phyloP scores from a whole-genome alignment of 53 echinoderm and acorn worm species.

The Temnopleurus reevesii region DNA sequence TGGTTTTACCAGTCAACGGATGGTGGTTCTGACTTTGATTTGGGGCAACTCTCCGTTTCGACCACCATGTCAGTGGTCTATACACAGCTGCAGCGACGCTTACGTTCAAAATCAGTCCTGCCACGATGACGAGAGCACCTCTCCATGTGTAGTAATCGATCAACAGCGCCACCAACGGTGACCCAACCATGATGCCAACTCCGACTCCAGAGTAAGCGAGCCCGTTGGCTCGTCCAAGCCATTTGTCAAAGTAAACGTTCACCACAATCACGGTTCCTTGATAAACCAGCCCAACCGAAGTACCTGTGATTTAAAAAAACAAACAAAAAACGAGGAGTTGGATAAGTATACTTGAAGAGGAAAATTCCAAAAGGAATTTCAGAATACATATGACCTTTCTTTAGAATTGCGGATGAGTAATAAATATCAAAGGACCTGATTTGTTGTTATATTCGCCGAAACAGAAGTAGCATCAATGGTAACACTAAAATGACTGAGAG shows the following conservation, averaged over 20 bases:
- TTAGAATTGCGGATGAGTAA: no score
- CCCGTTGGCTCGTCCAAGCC: constrained; percentile 34
- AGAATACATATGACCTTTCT: no score
- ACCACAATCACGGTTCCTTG: constrained; percentile 39
- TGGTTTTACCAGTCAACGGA: no score
- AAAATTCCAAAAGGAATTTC: no score
- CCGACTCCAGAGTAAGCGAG: constrained; percentile 35
- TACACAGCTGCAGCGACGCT: constrained; percentile 11
- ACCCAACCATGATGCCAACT: constrained; percentile 11
- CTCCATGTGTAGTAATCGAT: constrained; percentile 31
- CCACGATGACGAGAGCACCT: not conserved
- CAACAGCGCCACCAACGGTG: constrained; percentile 25
- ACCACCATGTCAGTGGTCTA: constrained; percentile 44
- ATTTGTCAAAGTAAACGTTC: constrained; percentile 19
- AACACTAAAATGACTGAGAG: no score
- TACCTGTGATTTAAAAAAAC: constrained; percentile 12
- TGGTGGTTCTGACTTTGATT: not conserved
- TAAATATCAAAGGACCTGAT: no score
- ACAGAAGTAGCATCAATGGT: no score
- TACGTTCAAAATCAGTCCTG: not conserved
- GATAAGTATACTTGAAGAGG: no score
- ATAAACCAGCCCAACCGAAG: not conserved
- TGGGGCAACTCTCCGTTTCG: not conserved
- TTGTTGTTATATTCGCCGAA: no score
- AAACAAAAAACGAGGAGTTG: no score